Percentiles rank a stretch among this genome's conserved stretches.
Evolutionary conservation across 2,113 vertebrate species (phyloP).

Genomic region (Noctilio leporinus): DNA sequence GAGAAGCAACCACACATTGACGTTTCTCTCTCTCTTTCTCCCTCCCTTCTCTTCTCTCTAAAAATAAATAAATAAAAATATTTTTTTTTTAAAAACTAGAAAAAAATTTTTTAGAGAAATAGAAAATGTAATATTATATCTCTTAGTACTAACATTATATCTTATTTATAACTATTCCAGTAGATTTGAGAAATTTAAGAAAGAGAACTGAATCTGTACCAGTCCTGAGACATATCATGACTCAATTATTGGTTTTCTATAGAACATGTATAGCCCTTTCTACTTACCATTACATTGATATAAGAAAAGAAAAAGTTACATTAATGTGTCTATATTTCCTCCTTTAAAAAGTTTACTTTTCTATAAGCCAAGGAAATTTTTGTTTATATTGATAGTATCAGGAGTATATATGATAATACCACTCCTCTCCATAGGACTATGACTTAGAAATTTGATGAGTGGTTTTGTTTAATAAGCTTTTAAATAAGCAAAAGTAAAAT

Average conservation of each 20-base stretch:
- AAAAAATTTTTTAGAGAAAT: too few relatives aligned
- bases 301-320: not conserved
- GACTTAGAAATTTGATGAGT: not conserved
- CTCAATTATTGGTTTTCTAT: not conserved
- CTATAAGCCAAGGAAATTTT: not conserved
- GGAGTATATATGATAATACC: not conserved
- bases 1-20: too few relatives aligned
- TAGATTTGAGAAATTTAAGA: not conserved
- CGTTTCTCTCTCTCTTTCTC: too few relatives aligned
- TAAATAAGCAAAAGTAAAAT: not conserved
- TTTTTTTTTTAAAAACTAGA: too few relatives aligned
- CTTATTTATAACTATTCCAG: not conserved
- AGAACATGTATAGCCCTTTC: not conserved
- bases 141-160: not conserved
- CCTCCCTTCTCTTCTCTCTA: too few relatives aligned
- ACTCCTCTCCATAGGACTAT: not conserved
- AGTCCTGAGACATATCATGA: not conserved
- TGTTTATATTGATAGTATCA: not conserved
- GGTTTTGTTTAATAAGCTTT: not conserved
- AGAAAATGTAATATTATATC: not conserved
- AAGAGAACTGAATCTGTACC: not conserved
- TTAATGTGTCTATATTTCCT: not conserved
- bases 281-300: not conserved
- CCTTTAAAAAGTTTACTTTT: constrained; percentile 1
- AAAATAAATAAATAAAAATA: too few relatives aligned